Conservation (phyloP, 2,797 vertebrate species). For the Pseudotriccus pelzelni region DNA sequence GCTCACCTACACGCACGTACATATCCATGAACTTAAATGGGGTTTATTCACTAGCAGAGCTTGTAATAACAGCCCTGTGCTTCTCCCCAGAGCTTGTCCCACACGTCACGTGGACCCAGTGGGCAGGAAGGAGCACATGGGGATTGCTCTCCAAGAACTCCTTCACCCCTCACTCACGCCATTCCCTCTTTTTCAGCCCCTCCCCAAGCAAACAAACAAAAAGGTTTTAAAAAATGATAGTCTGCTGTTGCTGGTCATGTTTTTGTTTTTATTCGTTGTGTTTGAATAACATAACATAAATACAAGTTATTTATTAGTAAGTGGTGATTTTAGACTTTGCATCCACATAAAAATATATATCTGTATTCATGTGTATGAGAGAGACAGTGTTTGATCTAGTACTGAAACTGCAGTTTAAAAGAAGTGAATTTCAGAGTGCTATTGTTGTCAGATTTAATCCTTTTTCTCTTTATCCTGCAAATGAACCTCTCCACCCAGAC, state of each 20-base stretch:
- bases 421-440: background rate
- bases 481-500: background rate
- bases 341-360: background rate
- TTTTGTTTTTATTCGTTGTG: background rate
- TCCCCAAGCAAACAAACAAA: background rate
- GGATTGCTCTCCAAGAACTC: background rate
- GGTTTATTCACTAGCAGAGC: background rate
- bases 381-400: background rate
- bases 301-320: background rate
- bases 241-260: background rate
- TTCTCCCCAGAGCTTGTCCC: background rate
- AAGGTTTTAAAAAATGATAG: background rate
- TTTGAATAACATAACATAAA: background rate
- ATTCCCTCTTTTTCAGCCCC: background rate
- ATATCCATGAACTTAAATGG: fast-evolving
- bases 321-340: background rate
- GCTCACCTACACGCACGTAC: fast-evolving
- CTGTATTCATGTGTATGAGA: background rate
- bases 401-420: background rate
- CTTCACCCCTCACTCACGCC: background rate
- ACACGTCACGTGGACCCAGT: fast-evolving
- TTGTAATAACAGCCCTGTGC: background rate
- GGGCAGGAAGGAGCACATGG: background rate
- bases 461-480: background rate
- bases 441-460: background rate